Conservation (phyloP, 2,113 vertebrate species). For the Copsychus sechellarum region DNA sequence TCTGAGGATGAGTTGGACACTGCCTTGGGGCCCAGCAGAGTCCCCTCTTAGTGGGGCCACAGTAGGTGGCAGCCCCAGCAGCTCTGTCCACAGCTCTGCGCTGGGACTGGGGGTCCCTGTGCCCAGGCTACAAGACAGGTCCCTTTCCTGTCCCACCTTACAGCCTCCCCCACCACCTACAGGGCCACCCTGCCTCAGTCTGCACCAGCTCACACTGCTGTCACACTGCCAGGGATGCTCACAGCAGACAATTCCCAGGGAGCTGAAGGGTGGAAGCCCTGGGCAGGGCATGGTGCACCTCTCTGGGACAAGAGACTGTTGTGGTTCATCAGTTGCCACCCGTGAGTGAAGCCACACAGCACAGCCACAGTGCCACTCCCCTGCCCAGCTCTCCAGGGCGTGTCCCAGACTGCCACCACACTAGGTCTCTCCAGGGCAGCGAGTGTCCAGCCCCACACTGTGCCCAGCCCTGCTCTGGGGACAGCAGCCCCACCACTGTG, state of each 20-base stretch:
- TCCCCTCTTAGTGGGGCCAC: neutral
- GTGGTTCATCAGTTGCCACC: fast-evolving
- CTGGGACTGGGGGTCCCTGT: neutral
- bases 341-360: fast-evolving
- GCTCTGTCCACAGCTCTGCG: fast-evolving
- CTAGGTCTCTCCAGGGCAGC: neutral
- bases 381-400: fast-evolving
- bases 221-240: neutral
- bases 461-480: neutral
- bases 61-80: neutral
- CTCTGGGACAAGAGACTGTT: fast-evolving
- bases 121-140: neutral
- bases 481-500: neutral
- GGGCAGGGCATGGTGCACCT: fast-evolving
- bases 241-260: neutral
- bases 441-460: neutral
- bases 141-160: neutral
- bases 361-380: neutral
- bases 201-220: neutral
- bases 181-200: neutral
- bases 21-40: neutral
- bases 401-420: neutral
- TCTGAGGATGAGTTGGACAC: slow-evolving; percentile 81
- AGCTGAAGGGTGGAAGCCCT: neutral
- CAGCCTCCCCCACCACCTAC: fast-evolving